Evolutionary conservation across 2,797 vertebrate species (phyloP).

Genomic region (Scolopax rusticola): DNA sequence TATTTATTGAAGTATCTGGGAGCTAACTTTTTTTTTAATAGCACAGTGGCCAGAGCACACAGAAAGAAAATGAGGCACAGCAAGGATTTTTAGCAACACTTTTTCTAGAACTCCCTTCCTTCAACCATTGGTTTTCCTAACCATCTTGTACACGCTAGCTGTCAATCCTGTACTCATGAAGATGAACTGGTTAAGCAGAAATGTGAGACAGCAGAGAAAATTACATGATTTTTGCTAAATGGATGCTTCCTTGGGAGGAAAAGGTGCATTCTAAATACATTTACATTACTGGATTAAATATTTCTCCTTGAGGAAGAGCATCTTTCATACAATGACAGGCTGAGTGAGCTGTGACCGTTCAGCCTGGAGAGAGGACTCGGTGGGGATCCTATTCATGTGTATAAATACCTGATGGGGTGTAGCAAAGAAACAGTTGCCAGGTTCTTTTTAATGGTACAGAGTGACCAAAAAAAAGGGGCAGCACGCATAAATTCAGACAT

Average conservation of each 20-base stretch:
- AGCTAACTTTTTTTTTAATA: background rate
- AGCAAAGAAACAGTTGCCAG: background rate
- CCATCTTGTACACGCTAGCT: background rate
- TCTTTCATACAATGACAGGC: background rate
- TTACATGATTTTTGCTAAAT: background rate
- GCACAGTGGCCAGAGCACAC: background rate
- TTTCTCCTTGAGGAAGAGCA: background rate
- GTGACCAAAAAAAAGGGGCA: background rate
- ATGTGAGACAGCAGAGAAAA: background rate
- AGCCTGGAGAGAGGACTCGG: background rate
- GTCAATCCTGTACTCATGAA: background rate
- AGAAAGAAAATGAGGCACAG: background rate
- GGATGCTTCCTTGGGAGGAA: background rate
- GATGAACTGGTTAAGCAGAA: background rate
- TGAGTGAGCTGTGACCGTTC: background rate
- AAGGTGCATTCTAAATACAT: background rate
- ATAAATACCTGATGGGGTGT: background rate
- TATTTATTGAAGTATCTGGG: background rate
- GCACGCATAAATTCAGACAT: background rate
- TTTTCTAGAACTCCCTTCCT: background rate
- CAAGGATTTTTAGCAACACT: background rate
- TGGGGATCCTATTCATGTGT: background rate
- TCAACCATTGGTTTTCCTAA: background rate
- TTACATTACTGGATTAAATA: background rate
- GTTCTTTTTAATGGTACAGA: background rate